Conservation (phyloP, 2,797 vertebrate genomes). For the Helicolenus hilgendorfi region DNA sequence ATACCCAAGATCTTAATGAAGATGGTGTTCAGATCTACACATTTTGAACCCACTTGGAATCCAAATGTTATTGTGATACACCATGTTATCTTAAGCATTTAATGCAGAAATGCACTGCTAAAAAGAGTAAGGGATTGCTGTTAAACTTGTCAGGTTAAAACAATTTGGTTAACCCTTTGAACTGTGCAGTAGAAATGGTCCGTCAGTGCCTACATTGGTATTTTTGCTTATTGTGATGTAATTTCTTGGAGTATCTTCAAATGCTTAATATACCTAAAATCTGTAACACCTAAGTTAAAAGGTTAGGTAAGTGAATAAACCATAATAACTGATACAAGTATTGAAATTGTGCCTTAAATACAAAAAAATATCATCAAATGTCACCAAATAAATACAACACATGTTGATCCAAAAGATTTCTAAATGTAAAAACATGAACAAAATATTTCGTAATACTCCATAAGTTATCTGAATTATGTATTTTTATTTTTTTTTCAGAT, state of each 20-base stretch:
- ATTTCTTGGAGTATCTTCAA: neutral
- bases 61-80: too few species aligned
- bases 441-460: neutral
- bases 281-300: neutral
- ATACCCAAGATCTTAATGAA: neutral
- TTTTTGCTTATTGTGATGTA: neutral
- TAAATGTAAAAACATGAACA: neutral
- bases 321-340: neutral
- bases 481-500: neutral
- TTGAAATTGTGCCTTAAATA: neutral
- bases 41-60: neutral
- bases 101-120: neutral
- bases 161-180: neutral
- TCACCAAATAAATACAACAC: too few species aligned
- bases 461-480: neutral
- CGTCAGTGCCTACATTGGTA: neutral
- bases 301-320: neutral
- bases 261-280: neutral
- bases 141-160: neutral
- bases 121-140: neutral
- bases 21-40: neutral
- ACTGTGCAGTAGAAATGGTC: neutral
- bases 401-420: neutral
- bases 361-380: too few species aligned
- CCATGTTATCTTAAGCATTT: neutral